A percentile compares a stretch with the other conserved stretches of the same genome.
These are phyloP conservation scores for Sphenodon punctatus DNA, from an alignment of 2,797 vertebrate species.

Conservation along the genomic window DNA sequence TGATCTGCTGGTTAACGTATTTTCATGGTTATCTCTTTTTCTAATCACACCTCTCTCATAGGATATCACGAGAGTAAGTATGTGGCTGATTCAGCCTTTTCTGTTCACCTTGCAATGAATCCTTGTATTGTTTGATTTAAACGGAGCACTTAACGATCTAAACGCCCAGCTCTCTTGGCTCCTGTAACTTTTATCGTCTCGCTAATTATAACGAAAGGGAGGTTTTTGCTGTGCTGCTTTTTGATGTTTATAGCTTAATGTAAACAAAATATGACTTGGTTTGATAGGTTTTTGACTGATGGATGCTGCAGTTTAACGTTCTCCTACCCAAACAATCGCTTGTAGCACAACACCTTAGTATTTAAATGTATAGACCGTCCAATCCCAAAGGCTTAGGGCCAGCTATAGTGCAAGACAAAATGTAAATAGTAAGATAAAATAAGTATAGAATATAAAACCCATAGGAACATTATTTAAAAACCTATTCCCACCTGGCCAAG, in stretches of 20 bases:
- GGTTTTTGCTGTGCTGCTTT: conserved; percentile 20
- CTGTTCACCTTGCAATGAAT: conserved; percentile 49
- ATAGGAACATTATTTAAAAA: too few species aligned
- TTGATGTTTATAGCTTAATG: conserved; percentile 22
- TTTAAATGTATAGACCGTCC: too few species aligned
- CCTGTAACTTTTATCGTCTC: conserved; percentile 31
- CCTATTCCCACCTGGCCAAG: too few species aligned
- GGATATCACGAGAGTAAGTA: conserved; percentile 85
- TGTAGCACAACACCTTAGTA: not conserved
- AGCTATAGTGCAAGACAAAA: not conserved
- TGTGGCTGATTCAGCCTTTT: conserved; percentile 60
- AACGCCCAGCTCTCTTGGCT: conserved; percentile 16
- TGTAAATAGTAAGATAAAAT: too few species aligned
- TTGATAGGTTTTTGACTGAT: conserved; percentile 26
- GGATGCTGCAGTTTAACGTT: not conserved
- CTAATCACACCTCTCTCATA: conserved; percentile 65
- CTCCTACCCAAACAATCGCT: not conserved
- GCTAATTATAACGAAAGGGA: conserved; percentile 55
- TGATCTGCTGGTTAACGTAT: not conserved
- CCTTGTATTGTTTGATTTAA: conserved; percentile 41
- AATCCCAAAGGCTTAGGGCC: not conserved
- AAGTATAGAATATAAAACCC: too few species aligned
- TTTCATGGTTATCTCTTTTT: conserved; percentile 62
- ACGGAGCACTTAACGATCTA: conserved; percentile 24
- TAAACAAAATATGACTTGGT: conserved; percentile 45